Base-by-base conservation (phyloP, 2,888 invertebrate genomes). In the Tenthredo scrophulariae region DNA sequence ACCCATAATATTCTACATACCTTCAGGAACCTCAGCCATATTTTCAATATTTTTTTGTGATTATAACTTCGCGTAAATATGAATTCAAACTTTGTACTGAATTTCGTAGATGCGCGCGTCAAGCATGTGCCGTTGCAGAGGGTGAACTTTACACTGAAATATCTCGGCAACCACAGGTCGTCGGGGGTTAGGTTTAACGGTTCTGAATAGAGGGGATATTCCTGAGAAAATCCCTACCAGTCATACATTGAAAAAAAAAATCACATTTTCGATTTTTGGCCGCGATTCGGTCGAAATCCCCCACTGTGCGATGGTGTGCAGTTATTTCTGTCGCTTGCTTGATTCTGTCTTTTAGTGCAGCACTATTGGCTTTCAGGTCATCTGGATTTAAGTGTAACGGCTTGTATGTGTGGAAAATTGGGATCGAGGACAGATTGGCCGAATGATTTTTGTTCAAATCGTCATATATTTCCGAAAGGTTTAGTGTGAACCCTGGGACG, bases 141-240 rank as follows among this genome's bases (percentile, higher is more conserved):
- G 67, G 67, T 70, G 33, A 70, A 33, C 67, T 33, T 70, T 70
- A 70, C 29, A 70, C 67, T 33, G 67, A 70, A 70, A 70, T 70
- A 70, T 70, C 33, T 70, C 67, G 67, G 29, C 29, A 70, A 70
- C 67, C 67, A 70, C 67, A 26, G 58, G 58, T 15, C 58, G 58
- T 58, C 40, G 40, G 40, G 40, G 40, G 7, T 40, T 40, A 6
- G 40, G 2, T 40, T 40, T 40, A 5, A 40, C 33, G 33, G 67
- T 67, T 67, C 29, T 67, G 26, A 26, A 67, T 67, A 67, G 29
- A 29, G 67, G 67, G 67, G 29, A 67, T 29, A 67, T 67, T 67
- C 29, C 67, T 29, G 67, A 67, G 67, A 29, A 29, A 29, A 67
- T 67, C 67, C 67, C 67, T 0, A 29, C 67, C 67, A 29, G 67